Evolutionary conservation across 2,888 invertebrate species (phyloP).

Genomic region (Orchesellides sinensis): DNA sequence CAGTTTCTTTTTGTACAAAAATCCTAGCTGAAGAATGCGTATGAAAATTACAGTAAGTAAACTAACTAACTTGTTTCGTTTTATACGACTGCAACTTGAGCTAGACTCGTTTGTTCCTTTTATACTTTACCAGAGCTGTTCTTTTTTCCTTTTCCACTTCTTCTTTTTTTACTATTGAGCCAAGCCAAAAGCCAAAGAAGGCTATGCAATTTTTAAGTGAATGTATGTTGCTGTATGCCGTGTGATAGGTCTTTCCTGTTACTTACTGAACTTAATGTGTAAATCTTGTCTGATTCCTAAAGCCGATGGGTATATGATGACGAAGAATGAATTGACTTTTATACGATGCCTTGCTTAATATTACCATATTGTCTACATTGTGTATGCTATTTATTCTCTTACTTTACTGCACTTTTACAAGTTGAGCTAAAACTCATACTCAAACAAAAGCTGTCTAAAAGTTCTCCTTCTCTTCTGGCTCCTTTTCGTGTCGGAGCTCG

Average conservation of each 20-base stretch:
- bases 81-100: constrained; percentile 27
- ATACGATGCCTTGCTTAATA: not conserved
- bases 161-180: not conserved
- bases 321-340: constrained; percentile 5
- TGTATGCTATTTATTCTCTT: not conserved
- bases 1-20: constrained; percentile 16
- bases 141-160: not conserved
- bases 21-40: constrained; percentile 2
- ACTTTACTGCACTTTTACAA: not conserved
- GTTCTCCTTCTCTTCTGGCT: constrained; percentile 8
- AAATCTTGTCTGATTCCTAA: not conserved
- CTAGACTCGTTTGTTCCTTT: constrained; percentile 43
- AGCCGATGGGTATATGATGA: not conserved
- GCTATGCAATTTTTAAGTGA: constrained; percentile 2
- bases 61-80: constrained; percentile 40
- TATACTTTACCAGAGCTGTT: constrained; percentile 30
- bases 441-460: not conserved
- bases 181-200: not conserved
- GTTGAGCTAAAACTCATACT: not conserved
- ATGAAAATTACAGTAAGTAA: constrained; percentile 14
- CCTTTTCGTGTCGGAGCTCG: constrained; percentile 30
- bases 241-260: constrained; percentile 19
- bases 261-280: not conserved
- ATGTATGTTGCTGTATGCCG: constrained; percentile 16
- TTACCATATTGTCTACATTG: no score